Percentiles rank a stretch among this genome's conserved stretches.
Evolutionary conservation across 2,797 vertebrate species (phyloP).

Genomic region (Limosa lapponica): DNA sequence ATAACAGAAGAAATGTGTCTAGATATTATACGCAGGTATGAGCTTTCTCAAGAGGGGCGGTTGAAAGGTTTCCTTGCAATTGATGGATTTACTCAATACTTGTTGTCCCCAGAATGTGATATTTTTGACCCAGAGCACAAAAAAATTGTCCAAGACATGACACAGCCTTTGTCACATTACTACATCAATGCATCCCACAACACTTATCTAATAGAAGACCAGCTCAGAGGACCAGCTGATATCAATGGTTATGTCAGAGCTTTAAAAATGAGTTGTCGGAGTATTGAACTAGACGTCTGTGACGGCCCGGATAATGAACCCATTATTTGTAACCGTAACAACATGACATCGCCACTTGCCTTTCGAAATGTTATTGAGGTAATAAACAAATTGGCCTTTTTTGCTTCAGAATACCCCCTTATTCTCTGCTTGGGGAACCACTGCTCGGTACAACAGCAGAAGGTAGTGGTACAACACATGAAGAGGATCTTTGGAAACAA

Average conservation of each 20-base stretch:
- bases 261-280: constrained; percentile 91
- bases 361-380: constrained; percentile 91
- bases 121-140: constrained; percentile 94
- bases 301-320: constrained; percentile 94
- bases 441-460: constrained; percentile 91
- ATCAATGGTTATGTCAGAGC: constrained; percentile 91
- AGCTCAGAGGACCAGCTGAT: constrained; percentile 91
- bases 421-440: constrained; percentile 93
- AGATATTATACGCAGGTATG: constrained; percentile 89
- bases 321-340: constrained; percentile 90
- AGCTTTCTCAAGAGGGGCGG: constrained; percentile 89
- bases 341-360: constrained; percentile 81
- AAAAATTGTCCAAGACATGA: constrained; percentile 95
- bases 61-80: constrained; percentile 91
- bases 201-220: constrained; percentile 94
- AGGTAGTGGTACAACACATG: constrained; percentile 88
- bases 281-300: constrained; percentile 93
- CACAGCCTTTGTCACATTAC: constrained; percentile 93
- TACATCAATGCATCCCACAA: constrained; percentile 97
- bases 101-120: constrained; percentile 93
- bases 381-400: constrained; percentile 92
- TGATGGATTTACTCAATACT: constrained; percentile 94
- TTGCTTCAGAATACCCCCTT: constrained; percentile 92
- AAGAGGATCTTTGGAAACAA: constrained; percentile 88
- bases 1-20: constrained; percentile 92